Base-by-base conservation (phyloP, 2,113 vertebrate genomes). In the Coturnix japonica region DNA sequence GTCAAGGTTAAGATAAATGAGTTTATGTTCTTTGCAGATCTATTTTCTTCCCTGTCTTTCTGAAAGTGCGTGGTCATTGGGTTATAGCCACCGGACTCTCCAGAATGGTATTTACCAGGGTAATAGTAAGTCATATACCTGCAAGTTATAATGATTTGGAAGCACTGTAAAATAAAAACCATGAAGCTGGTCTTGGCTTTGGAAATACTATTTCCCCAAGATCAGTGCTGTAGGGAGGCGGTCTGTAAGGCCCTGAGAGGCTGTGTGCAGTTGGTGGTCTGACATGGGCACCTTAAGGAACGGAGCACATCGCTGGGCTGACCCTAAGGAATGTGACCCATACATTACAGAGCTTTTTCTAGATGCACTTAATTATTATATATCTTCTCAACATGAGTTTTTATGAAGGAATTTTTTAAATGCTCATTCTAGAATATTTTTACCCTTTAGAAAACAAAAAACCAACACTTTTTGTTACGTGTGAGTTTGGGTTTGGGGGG, bases 391-490 rank as follows among this genome's bases (percentile, higher is more conserved):
- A 39, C 5, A 2, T 84, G 39, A 31, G 28, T 71, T 96, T 94
- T 77, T 83, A 51, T 7, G 46, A 53, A 10, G 71, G 21, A 61
- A 46, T 15, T 44, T 53, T 96, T 90, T 77, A 61, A 79, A 73
- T 19, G 60, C 49, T 47, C 33, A 41, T 79, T 87, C 91, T 83
- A 23, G 46, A 39, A 19, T 87, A 80, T 91, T 94, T 87, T 91
- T 81, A 87, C 64, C 88, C 47, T 81, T 84, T 53, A 47, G 43
- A 71, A 56, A 30, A 53, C 37, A 30, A 30, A 59, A 2, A 37
- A 60, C n/a, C 41, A 71, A 53, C 28, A 30, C 26, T 47, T 89
- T 91, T 94, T 89, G 80, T 84, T 95, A 75, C 46, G 2, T 14
- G 25, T 6, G 17, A 41, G 43, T 60, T 41, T 72, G 59, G 70